A percentile compares a stretch with the other conserved stretches of the same genome.
Conservation (phyloP, 2,888 invertebrate species). For the Apotomis capreana region DNA sequence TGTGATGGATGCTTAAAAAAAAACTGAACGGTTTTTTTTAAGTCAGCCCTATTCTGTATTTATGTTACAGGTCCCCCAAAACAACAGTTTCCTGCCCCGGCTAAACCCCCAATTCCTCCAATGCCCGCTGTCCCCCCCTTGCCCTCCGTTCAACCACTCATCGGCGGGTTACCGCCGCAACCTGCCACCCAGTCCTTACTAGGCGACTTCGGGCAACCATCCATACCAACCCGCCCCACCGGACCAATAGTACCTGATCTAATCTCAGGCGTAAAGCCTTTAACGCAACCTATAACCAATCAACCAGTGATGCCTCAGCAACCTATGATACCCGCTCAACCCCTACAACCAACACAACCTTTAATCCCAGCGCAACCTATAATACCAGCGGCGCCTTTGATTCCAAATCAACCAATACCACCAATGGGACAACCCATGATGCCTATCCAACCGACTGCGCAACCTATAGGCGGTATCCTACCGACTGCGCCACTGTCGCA, state of each 20-base stretch:
- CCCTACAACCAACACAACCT: slow-evolving; percentile 42
- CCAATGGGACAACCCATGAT: slow-evolving; percentile 46
- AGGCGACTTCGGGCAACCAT: slow-evolving; percentile 56
- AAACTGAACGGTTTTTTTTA: no score
- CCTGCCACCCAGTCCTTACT: slow-evolving; percentile 56
- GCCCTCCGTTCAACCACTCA: slow-evolving; percentile 60
- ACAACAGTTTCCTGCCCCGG: slow-evolving; percentile 68
- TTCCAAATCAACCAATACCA: slow-evolving; percentile 56
- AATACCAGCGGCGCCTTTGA: slow-evolving; percentile 44
- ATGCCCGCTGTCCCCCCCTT: slow-evolving; percentile 69
- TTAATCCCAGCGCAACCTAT: slow-evolving; percentile 9
- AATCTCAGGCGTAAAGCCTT: slow-evolving; percentile 69
- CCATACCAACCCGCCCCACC: slow-evolving; percentile 27
- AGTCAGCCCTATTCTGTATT: no score
- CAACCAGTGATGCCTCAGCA: slow-evolving; percentile 55
- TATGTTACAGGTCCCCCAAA: slow-evolving; percentile 51
- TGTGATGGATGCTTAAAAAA: no score
- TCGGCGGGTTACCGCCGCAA: slow-evolving; percentile 49
- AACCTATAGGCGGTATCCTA: slow-evolving; percentile 37
- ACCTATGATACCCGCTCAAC: slow-evolving; percentile 45
- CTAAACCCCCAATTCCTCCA: slow-evolving; percentile 71
- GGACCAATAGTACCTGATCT: slow-evolving; percentile 62
- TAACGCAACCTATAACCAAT: slow-evolving; percentile 53
- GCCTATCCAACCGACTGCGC: slow-evolving; percentile 19
- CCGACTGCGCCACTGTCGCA: slow-evolving; percentile 42